A percentile compares a stretch with the other conserved stretches of the same genome.
Conservation (phyloP, 2,113 vertebrate species). For the Raphicerus campestris region DNA sequence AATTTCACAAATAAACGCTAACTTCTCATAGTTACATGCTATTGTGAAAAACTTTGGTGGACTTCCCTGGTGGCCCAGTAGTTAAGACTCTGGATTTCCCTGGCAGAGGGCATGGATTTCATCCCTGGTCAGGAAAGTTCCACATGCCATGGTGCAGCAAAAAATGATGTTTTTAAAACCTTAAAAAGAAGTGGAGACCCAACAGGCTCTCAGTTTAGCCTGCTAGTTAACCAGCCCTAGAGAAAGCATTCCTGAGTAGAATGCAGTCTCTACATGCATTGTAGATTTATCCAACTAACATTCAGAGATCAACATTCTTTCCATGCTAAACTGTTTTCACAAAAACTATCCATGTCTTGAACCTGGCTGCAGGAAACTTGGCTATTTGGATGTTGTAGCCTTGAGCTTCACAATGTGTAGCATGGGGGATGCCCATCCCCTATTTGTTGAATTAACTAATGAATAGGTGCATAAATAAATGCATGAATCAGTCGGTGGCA, state of each 20-base stretch:
- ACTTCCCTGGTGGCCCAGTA: neutral
- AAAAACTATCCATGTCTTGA: neutral
- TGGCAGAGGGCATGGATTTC: neutral
- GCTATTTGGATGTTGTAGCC: neutral
- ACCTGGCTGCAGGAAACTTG: neutral
- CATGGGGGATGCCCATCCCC: neutral
- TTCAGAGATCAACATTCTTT: neutral
- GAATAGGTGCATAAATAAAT: neutral
- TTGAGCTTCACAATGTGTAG: neutral
- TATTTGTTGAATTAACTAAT: neutral
- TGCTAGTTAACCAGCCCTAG: neutral
- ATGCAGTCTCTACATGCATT: neutral
- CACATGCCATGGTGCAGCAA: neutral
- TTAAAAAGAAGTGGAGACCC: neutral
- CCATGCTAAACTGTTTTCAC: neutral
- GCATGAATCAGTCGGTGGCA: neutral
- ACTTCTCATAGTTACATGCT: neutral
- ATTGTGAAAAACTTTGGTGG: neutral
- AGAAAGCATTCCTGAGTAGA: neutral
- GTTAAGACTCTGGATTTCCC: neutral
- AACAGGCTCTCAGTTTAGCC: too few species aligned
- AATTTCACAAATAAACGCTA: neutral
- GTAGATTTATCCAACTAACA: neutral
- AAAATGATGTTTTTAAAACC: neutral
- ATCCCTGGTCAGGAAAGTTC: neutral